Base-by-base conservation (phyloP, 92 coral and sea anemone species). In the Zoanthus gigantus region DNA sequence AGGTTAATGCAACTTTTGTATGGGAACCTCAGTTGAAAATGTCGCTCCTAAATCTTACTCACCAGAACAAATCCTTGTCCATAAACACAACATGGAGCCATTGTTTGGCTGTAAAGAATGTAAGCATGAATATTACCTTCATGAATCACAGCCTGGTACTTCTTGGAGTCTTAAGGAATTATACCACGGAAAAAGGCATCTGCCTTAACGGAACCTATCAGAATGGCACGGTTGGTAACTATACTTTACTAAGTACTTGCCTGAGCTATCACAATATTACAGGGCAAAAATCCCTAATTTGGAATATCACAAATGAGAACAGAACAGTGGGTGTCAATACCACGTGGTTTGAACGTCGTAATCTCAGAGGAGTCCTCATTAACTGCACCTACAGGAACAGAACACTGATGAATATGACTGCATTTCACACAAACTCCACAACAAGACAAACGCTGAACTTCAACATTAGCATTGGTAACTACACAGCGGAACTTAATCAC, bases 201-300 rank as follows among this genome's bases (percentile, higher is more conserved):
- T 93, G 95, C 65, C 86, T 90, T 37, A 91, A 84, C 30, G 90
- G 94, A 68, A 88, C 93, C 7, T 93, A 91, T 88, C 71, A 83
- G 53, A 93, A 93, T 66, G 95, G 95, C 12, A 91, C 92, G 7
- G 57, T 73, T 15, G 65, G 83, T 29, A 93, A 91, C 72, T 77
- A 78, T 75, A 90, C 92, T 16, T 77, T 83, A 47, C 83, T 93
- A 58, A 78, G 77, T 30, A 87, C 95, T 11, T 93, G 95, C 76
- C 30, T 93, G 17, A 80, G 86, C 79, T 91, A 69, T 74, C 72
- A 88, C 16, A 93, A 93, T 76, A 82, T 86, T 37, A 90, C 95
- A 0, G 74, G 32, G 44, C 77, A 71, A 79, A 93, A 91, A 78
- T 87, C 94, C 32, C 80, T 93, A 47, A 11, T 91, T 11, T 88